phyloP scores from a whole-genome alignment of 2,888 invertebrate species.

The Leucophenga maculata region DNA sequence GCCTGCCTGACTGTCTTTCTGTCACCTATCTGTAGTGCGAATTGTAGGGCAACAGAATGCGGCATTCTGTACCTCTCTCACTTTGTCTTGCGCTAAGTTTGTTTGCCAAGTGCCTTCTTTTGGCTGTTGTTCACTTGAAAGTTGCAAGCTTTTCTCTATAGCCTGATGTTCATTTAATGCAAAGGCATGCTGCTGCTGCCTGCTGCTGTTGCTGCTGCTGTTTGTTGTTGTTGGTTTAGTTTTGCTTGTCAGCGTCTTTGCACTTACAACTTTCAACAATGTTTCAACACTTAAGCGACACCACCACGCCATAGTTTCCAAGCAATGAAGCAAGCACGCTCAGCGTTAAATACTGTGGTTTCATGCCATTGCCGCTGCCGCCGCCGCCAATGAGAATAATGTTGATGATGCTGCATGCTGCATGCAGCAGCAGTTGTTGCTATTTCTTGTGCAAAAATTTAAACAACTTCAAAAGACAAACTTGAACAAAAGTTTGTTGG shows the following conservation, averaged over 20 bases:
- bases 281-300: conserved; percentile 65
- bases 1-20: neutral
- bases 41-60: too few species aligned
- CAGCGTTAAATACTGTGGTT: conserved; percentile 33
- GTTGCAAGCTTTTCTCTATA: neutral
- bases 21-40: too few species aligned
- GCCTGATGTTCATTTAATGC: conserved; percentile 6
- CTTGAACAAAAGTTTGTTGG: conserved; percentile 14
- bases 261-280: conserved; percentile 64
- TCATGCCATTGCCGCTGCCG: conserved; percentile 24
- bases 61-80: too few species aligned
- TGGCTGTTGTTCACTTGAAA: conserved; percentile 18
- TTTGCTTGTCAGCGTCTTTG: conserved; percentile 48
- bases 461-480: conserved; percentile 25
- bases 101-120: conserved; percentile 10
- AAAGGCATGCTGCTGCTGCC: conserved; percentile 34
- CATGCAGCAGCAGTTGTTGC: conserved; percentile 34
- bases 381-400: conserved; percentile 36
- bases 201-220: conserved; percentile 37
- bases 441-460: conserved; percentile 29
- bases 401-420: conserved; percentile 25
- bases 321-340: conserved; percentile 37
- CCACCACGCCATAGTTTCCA: conserved; percentile 52
- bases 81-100: too few species aligned
- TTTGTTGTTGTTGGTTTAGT: conserved; percentile 36